A percentile compares a stretch with the other conserved stretches of the same genome.
These are phyloP conservation scores for Sarcoramphus papa DNA, from an alignment of 2,797 vertebrate species.

Conservation along the genomic window DNA sequence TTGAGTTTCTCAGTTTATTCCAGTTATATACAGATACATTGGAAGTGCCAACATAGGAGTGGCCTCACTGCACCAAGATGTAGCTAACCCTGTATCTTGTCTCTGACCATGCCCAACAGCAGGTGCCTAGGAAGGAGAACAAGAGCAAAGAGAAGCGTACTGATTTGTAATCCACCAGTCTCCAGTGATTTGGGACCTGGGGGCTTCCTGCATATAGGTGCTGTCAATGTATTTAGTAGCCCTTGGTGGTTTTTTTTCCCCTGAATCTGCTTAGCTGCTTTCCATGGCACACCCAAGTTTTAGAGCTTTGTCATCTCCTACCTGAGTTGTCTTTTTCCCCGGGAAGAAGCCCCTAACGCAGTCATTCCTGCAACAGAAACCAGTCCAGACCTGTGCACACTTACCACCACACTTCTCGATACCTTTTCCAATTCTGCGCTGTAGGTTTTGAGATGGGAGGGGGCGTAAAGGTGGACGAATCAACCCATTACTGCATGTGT, in stretches of 20 bases:
- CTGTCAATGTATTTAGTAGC: not conserved
- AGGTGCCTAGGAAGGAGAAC: not conserved
- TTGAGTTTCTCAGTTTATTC: not conserved
- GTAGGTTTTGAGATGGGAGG: not conserved
- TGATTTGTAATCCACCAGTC: not conserved
- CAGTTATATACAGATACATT: not conserved
- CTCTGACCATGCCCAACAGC: not conserved
- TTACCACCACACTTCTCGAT: not conserved
- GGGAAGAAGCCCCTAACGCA: not conserved
- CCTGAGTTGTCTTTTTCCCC: not conserved
- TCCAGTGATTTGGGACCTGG: fast-evolving
- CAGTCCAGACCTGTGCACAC: not conserved
- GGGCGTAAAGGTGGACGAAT: not conserved
- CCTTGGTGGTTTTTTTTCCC: not conserved
- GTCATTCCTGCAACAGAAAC: not conserved
- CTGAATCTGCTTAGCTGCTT: not conserved
- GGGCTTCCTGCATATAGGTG: not conserved
- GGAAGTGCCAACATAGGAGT: not conserved
- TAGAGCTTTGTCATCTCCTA: not conserved
- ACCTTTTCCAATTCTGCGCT: not conserved
- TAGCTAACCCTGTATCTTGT: not conserved
- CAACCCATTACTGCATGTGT: not conserved
- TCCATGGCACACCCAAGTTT: not conserved
- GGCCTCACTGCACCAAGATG: not conserved
- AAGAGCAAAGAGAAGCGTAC: not conserved